phyloP scores from a whole-genome alignment of 2,113 vertebrate species.

The Myrmecophaga tridactyla region DNA sequence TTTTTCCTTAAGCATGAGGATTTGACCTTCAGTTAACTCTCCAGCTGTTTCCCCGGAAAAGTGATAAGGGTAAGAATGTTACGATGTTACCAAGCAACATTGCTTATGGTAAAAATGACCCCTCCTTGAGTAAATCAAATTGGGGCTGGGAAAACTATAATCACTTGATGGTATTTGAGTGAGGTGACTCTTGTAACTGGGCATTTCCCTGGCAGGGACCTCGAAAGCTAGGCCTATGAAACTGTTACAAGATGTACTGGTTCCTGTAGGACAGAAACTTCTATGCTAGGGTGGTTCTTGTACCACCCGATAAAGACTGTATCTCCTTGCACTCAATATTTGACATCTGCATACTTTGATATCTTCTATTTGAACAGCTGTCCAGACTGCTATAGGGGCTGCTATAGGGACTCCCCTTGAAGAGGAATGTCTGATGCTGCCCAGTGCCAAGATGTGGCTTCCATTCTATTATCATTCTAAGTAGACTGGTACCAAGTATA shows the following conservation, averaged over 20 bases:
- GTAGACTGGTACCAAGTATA: background rate
- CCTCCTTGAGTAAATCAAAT: background rate
- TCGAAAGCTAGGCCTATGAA: background rate
- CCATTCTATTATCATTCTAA: background rate
- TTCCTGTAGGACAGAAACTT: background rate
- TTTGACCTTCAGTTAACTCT: background rate
- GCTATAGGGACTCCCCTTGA: background rate
- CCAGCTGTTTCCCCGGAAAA: slow-evolving; percentile 16
- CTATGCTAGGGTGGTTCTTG: background rate
- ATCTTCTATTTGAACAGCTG: background rate
- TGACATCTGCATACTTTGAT: no score
- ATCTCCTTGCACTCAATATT: background rate
- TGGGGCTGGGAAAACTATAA: background rate
- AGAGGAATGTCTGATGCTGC: background rate
- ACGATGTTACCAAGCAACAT: slow-evolving; percentile 12
- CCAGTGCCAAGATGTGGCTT: background rate
- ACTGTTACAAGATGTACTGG: background rate
- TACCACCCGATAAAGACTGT: background rate
- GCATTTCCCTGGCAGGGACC: background rate
- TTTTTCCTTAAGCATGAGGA: background rate
- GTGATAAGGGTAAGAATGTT: slow-evolving; percentile 15
- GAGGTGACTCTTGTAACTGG: background rate
- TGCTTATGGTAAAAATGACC: slow-evolving; percentile 2
- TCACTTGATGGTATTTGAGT: background rate
- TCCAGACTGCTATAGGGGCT: background rate